Conservation (phyloP, 2,888 invertebrate genomes). For the Parnassius apollo region DNA sequence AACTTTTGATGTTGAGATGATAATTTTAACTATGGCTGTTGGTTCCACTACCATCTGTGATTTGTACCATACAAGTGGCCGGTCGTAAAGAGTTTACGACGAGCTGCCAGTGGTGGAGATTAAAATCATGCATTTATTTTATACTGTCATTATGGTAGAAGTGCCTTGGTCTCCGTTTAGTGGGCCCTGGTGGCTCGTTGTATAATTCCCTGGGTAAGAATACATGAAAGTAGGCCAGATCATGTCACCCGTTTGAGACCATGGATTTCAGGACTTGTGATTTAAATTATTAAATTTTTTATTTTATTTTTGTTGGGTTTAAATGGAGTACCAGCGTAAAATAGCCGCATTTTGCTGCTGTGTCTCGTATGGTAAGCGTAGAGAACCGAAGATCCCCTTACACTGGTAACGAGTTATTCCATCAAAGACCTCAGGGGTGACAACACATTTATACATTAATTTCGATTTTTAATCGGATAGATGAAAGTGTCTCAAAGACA, state of each 20-base stretch:
- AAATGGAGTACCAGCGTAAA: too few relatives aligned
- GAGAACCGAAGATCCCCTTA: too few relatives aligned
- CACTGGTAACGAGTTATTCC: too few relatives aligned
- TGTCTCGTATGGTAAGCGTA: too few relatives aligned
- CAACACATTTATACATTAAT: too few relatives aligned
- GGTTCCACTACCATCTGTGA: slow-evolving; percentile 32
- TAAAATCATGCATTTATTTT: slow-evolving; percentile 79
- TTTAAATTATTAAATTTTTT: too few relatives aligned
- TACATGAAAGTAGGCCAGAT: slow-evolving; percentile 16
- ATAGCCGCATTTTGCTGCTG: too few relatives aligned
- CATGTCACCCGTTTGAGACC: not conserved
- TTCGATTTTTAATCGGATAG: too few relatives aligned
- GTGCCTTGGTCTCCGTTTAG: slow-evolving; percentile 14
- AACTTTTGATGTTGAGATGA: too few relatives aligned
- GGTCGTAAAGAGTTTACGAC: slow-evolving; percentile 76
- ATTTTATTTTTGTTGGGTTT: too few relatives aligned
- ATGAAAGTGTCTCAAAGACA: too few relatives aligned
- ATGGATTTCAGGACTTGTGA: not conserved
- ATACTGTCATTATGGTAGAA: slow-evolving; percentile 61
- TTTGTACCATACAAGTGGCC: slow-evolving; percentile 49
- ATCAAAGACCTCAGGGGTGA: too few relatives aligned
- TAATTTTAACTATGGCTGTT: not conserved
- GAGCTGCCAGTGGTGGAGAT: slow-evolving; percentile 64
- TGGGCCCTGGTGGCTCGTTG: slow-evolving; percentile 9
- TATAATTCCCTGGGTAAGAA: slow-evolving; percentile 5